Percentiles rank a stretch among this genome's conserved stretches.
Evolutionary conservation across 2,113 vertebrate genomes (phyloP).

Genomic region (Charina bottae): DNA sequence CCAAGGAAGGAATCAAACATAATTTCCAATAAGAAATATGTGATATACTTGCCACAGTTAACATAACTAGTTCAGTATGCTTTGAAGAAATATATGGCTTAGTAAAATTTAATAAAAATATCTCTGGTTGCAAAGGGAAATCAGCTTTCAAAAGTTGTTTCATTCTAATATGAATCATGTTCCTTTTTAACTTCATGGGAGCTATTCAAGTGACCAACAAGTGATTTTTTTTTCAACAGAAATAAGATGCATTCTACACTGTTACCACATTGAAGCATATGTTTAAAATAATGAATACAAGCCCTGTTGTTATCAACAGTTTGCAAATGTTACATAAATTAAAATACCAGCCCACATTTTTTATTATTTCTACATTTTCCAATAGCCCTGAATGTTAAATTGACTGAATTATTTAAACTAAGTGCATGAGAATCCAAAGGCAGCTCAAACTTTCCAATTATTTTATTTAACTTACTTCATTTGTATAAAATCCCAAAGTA

Average conservation of each 20-base stretch:
- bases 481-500: not conserved
- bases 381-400: constrained; percentile 4
- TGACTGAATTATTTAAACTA: not conserved
- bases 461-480: not conserved
- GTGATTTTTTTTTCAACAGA: not conserved
- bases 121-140: not conserved
- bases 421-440: not conserved
- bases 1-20: not conserved
- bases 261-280: not conserved
- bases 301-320: not conserved
- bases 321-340: not conserved
- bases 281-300: not conserved
- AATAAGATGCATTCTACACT: not conserved
- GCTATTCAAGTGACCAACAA: not conserved
- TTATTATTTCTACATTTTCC: not conserved
- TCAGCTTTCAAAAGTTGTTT: not conserved
- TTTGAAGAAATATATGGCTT: not conserved
- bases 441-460: not conserved
- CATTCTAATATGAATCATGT: not conserved
- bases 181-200: not conserved
- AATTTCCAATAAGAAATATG: not conserved
- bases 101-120: not conserved
- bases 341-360: not conserved
- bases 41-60: not conserved
- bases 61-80: not conserved